Base-by-base conservation (phyloP, 1,140 invertebrate species). In the Periplaneta americana region DNA sequence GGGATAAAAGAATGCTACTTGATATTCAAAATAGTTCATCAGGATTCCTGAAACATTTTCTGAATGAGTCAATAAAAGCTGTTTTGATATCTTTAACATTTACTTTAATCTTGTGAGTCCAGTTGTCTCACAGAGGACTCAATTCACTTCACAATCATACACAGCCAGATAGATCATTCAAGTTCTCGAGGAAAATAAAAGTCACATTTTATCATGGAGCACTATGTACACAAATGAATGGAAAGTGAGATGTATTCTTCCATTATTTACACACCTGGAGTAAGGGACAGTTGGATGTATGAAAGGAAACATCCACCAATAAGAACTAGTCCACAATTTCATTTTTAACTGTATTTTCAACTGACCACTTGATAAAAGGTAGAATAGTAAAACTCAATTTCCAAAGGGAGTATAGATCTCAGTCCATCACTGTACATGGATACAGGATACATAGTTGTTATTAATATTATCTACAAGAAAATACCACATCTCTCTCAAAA, bases 281-380 rank as follows among this genome's bases (percentile, higher is more conserved):
- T 22, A 9, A 66, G 48, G 48, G 28, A 66, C 48, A 28, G 48
- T 28, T 66, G 22, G n/a, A 66, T 66, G 48, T n/a, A 66, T 66
- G 48, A 66, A 66, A n/a, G n/a, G 48, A 8, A 66, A 66, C 15
- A 66, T n/a, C 6, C 48, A 66, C n/a, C 48, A 66, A n/a, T 2
- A 66, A 66, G 22, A 80, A 57, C 48, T 4, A 66, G n/a, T 11
- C 8, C 48, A 66, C 48, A 66, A 66, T 77, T 82, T 78, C 35
- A 78, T 82, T 82, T 82, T 78, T 74, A 80, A 82, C 74, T 83
- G 76, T 78, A 83, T 81, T 81, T 83, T 81, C 75, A 83, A 82
- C 82, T 82, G 80, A 83, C 82, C 82, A 83, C 77, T 83, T 83
- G 76, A 74, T 83, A 83, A 82, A 66, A 81, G 79, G 79, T 80